Evolutionary conservation across 2,797 vertebrate species (phyloP).

Genomic region (Gymnoscopelus braueri): DNA sequence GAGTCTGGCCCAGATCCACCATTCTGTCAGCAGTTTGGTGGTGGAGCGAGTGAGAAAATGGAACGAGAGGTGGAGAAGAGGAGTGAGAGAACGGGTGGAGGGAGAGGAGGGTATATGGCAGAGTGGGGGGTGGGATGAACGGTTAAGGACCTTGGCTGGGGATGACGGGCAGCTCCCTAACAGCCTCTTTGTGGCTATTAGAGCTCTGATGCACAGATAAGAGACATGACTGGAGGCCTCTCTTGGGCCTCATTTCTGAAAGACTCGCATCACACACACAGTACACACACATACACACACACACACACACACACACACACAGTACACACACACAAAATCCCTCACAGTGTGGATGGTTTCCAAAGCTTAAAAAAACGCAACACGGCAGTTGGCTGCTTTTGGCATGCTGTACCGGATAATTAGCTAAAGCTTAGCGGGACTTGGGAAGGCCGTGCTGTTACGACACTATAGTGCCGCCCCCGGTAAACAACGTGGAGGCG

Average conservation of each 20-base stretch:
- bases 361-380: no score
- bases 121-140: conserved; percentile 13
- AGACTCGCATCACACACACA: no score
- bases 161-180: conserved; percentile 67
- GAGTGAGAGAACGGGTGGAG: conserved; percentile 15
- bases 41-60: conserved; percentile 17
- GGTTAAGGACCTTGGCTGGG: conserved; percentile 30
- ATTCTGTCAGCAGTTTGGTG: conserved; percentile 63
- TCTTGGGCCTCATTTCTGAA: conserved; percentile 20
- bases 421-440: no score
- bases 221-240: conserved; percentile 39
- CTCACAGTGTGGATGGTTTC: no score
- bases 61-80: background rate
- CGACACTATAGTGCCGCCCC: no score
- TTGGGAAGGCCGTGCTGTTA: no score
- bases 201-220: conserved; percentile 53
- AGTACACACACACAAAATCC: no score
- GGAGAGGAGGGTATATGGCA: conserved; percentile 25
- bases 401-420: no score
- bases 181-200: conserved; percentile 63
- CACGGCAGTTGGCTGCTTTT: no score
- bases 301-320: no score
- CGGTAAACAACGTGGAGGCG: no score
- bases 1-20: conserved; percentile 55
- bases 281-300: no score